Evolutionary conservation across 1,140 invertebrate species (phyloP).

Genomic region (Planococcus citri): DNA sequence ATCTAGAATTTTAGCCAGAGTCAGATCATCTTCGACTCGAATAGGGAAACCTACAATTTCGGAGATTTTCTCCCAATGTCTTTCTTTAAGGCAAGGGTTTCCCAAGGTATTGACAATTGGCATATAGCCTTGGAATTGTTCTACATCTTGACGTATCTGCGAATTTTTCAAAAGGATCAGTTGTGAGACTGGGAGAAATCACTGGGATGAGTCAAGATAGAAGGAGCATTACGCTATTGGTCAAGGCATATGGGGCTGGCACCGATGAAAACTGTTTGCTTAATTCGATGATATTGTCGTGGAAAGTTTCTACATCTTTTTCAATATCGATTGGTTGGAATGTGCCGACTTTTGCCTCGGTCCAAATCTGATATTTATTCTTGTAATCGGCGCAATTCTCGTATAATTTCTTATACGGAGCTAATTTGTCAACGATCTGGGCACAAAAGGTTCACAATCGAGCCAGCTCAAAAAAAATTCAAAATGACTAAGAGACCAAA

Average conservation of each 20-base stretch:
- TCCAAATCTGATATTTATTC: constrained; percentile 68
- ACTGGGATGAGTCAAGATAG: not conserved
- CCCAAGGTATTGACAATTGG: constrained; percentile 83
- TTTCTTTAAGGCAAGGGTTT: constrained; percentile 81
- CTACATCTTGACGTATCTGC: constrained; percentile 57
- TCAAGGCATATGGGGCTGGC: constrained; percentile 49
- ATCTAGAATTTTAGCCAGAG: constrained; percentile 81
- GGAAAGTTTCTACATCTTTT: constrained; percentile 61
- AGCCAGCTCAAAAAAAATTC: too few relatives aligned
- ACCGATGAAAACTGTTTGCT: constrained; percentile 69
- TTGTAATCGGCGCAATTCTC: constrained; percentile 77
- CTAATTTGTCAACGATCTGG: constrained; percentile 29
- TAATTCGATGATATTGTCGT: constrained; percentile 70
- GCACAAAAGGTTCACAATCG: constrained; percentile 22
- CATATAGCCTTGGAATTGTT: constrained; percentile 80
- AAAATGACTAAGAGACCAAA: too few relatives aligned
- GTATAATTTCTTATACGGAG: constrained; percentile 78
- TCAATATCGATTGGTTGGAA: constrained; percentile 84
- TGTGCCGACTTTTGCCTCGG: constrained; percentile 65
- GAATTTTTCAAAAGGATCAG: too few relatives aligned
- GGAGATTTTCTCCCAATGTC: constrained; percentile 93
- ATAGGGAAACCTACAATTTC: constrained; percentile 91
- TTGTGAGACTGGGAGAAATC: not conserved
- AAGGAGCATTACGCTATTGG: constrained; percentile 40
- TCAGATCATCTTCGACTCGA: constrained; percentile 67